phyloP scores from a whole-genome alignment of 2,888 invertebrate species.

The Brachyptera risi region DNA sequence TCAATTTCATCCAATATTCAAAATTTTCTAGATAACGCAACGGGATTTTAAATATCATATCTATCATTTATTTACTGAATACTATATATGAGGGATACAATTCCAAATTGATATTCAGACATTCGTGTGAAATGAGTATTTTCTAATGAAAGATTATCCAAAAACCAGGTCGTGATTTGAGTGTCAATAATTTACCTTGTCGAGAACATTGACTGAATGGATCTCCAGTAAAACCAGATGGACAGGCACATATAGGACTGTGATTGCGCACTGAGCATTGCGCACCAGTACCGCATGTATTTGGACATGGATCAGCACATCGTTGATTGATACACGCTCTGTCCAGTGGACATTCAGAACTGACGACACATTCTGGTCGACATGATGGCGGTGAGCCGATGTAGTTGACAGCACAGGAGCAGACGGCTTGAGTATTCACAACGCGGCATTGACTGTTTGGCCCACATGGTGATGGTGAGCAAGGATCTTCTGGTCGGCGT shows the following conservation, averaged over 20 bases:
- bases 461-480: constrained; percentile 81
- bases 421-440: constrained; percentile 75
- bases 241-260: constrained; percentile 83
- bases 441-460: constrained; percentile 81
- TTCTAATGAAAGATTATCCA: too few species aligned
- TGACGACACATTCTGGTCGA: constrained; percentile 82
- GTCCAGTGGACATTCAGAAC: constrained; percentile 76
- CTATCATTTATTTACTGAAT: too few species aligned
- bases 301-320: constrained; percentile 84
- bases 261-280: constrained; percentile 80
- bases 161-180: too few species aligned
- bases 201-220: constrained; percentile 74
- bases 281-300: constrained; percentile 81
- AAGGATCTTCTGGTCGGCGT: constrained; percentile 58
- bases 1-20: too few species aligned
- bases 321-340: constrained; percentile 80
- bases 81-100: too few species aligned
- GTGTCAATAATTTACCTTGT: constrained; percentile 52
- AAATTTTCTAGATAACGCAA: too few species aligned
- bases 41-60: too few species aligned
- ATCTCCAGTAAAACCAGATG: constrained; percentile 80
- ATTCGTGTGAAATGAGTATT: too few species aligned
- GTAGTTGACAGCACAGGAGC: constrained; percentile 76
- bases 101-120: too few species aligned
- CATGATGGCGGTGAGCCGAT: constrained; percentile 76